These are phyloP conservation scores for Caenorhabditis latens DNA, from an alignment of 1,140 invertebrate genomes.

Conservation along the genomic window DNA sequence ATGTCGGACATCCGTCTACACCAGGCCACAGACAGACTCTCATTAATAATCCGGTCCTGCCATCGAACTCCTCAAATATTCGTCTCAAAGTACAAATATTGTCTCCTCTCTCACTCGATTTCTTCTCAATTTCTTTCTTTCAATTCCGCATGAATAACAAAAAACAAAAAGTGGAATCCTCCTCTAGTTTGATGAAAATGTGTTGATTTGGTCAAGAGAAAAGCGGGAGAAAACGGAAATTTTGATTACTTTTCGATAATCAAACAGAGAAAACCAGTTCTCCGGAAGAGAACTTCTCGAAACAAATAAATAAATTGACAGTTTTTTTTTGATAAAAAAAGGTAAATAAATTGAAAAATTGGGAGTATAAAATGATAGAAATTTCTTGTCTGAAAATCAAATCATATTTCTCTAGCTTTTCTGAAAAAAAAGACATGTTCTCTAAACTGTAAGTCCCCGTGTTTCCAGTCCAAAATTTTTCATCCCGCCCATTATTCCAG, in stretches of 20 bases:
- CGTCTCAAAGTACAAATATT: too few species aligned
- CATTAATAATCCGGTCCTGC: too few species aligned
- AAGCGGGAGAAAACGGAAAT: neutral
- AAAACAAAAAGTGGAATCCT: neutral
- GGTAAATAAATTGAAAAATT: neutral
- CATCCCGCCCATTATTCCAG: neutral
- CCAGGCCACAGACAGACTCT: too few species aligned
- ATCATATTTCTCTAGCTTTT: neutral
- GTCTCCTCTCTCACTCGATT: too few species aligned
- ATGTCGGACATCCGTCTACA: too few species aligned
- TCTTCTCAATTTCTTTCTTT: too few species aligned
- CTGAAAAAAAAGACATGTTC: neutral
- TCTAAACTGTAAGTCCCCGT: neutral
- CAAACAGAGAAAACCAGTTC: neutral
- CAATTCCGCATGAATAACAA: neutral
- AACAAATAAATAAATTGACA: neutral
- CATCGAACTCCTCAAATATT: neutral
- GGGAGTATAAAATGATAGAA: neutral
- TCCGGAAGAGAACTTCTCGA: neutral
- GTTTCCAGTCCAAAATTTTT: neutral
- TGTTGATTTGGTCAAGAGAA: too few species aligned
- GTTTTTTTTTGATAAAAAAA: neutral
- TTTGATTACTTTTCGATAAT: neutral
- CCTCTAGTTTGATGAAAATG: neutral
- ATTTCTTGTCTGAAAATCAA: neutral